Evolutionary conservation across 2,888 invertebrate species (phyloP).

Genomic region (Trachelus iudaicus): DNA sequence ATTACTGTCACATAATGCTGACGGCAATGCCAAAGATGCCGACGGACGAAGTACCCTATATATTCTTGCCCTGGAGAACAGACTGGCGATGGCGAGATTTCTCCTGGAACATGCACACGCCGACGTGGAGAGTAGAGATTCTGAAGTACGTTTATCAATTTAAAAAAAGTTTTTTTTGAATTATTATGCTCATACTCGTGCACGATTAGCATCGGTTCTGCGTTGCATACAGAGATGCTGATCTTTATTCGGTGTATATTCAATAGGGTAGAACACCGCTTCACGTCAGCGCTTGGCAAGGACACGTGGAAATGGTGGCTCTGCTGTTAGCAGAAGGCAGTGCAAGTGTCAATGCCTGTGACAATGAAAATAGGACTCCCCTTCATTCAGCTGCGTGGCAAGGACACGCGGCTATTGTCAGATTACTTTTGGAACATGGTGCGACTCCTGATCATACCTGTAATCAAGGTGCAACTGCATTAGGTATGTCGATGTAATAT

Average conservation of each 20-base stretch:
- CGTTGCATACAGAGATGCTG: neutral
- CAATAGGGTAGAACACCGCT: constrained; percentile 84
- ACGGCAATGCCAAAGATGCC: constrained; percentile 89
- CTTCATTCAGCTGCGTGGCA: constrained; percentile 97
- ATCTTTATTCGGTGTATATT: neutral
- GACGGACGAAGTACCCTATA: constrained; percentile 93
- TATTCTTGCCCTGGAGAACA: constrained; percentile 88
- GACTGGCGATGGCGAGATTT: constrained; percentile 85
- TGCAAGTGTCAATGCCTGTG: constrained; percentile 88
- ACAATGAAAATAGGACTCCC: constrained; percentile 88
- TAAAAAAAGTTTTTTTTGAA: too few relatives aligned
- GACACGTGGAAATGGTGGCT: constrained; percentile 92
- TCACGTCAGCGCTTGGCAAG: constrained; percentile 94
- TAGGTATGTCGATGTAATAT: constrained; percentile 68
- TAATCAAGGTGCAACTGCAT: constrained; percentile 94
- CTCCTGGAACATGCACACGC: constrained; percentile 81
- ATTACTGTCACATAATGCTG: constrained; percentile 80
- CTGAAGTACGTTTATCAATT: constrained; percentile 71
- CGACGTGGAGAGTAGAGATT: constrained; percentile 87
- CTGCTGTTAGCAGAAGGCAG: constrained; percentile 83
- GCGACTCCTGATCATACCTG: constrained; percentile 91
- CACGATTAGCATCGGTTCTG: neutral
- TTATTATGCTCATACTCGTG: too few relatives aligned
- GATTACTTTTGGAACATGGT: constrained; percentile 81
- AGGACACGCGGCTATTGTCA: constrained; percentile 87